Conservation (phyloP, 2,113 vertebrate genomes). For the Sterrhoptilus dennistouni region DNA sequence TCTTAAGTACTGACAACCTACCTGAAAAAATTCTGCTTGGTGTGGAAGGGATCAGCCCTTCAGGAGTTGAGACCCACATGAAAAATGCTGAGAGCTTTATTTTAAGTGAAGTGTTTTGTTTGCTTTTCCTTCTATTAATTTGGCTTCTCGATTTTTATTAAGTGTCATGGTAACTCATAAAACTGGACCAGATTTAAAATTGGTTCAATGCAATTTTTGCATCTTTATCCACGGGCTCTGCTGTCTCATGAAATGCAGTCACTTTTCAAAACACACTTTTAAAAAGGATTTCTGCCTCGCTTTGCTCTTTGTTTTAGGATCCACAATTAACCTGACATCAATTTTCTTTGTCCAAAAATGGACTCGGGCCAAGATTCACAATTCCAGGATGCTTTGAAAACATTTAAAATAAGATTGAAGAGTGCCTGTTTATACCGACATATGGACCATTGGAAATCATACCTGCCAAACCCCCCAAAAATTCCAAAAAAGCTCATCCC, state of each 20-base stretch:
- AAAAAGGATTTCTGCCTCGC: accelerated
- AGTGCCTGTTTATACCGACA: neutral
- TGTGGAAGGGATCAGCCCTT: neutral
- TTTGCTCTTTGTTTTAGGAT: neutral
- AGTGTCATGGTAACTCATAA: neutral
- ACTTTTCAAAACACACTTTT: neutral
- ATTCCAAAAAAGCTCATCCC: neutral
- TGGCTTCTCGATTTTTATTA: neutral
- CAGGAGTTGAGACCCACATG: neutral
- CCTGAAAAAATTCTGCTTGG: neutral
- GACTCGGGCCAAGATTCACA: neutral
- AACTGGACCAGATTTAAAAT: neutral
- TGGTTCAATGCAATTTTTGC: neutral
- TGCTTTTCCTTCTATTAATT: neutral
- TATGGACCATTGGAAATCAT: neutral
- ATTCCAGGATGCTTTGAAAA: neutral
- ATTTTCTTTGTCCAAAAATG: neutral
- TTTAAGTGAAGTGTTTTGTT: neutral
- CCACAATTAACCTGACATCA: neutral
- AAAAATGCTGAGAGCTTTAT: neutral
- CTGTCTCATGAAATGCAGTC: neutral
- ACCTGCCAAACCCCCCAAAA: neutral
- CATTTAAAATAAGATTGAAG: neutral
- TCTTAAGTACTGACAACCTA: neutral
- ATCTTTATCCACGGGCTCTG: neutral